phyloP scores from a whole-genome alignment of 2,888 invertebrate species.

The Ormyrus rosae region DNA sequence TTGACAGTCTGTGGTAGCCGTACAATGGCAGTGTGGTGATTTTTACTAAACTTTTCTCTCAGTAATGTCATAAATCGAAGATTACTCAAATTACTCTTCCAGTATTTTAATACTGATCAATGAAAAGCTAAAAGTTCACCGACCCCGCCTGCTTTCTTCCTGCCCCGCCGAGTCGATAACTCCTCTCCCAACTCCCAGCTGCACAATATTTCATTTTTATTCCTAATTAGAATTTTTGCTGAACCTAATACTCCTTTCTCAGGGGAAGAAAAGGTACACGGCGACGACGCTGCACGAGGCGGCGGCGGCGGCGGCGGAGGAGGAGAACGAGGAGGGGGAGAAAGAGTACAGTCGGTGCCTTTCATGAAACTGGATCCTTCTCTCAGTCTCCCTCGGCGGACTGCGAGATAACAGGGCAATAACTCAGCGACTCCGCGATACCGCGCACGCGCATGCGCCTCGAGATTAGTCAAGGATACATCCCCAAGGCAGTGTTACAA shows the following conservation, averaged over 20 bases:
- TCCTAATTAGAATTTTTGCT: too few species aligned
- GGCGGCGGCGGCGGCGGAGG: conserved; percentile 41
- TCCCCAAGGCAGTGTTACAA: conserved; percentile 30
- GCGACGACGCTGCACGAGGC: neutral
- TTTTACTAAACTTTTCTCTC: too few species aligned
- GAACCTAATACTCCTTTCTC: too few species aligned
- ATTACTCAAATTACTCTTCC: too few species aligned
- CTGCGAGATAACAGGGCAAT: conserved; percentile 70
- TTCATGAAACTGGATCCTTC: conserved; percentile 74
- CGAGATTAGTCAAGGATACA: conserved; percentile 69
- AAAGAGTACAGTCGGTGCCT: conserved; percentile 65
- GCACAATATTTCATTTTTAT: neutral
- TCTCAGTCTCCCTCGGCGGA: conserved; percentile 63
- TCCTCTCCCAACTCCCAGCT: neutral
- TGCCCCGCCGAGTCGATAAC: too few species aligned
- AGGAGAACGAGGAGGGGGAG: conserved; percentile 50
- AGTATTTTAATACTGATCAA: too few species aligned
- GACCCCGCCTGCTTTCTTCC: too few species aligned
- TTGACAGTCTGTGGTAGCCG: too few species aligned
- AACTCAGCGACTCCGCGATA: conserved; percentile 72
- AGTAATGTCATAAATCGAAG: too few species aligned
- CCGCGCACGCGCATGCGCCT: conserved; percentile 59
- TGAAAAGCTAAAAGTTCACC: too few species aligned
- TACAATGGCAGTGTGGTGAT: too few species aligned
- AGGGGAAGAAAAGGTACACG: neutral